Conservation (phyloP, 2,113 vertebrate genomes). For the Alligator mississippiensis region DNA sequence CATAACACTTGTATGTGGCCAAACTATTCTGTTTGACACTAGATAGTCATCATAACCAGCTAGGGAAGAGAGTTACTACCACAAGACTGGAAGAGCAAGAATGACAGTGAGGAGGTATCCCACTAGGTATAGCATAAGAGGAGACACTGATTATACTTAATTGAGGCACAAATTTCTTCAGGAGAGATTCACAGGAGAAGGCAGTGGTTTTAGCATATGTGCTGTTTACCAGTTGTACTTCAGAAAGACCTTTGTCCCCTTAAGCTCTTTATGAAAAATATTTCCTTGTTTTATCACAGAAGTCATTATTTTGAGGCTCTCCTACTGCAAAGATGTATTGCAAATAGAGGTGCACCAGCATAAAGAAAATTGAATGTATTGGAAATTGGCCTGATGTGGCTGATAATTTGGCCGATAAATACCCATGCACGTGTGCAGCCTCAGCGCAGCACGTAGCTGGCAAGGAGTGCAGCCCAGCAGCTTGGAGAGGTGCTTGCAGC, state of each 20-base stretch:
- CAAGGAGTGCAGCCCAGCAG: too few relatives aligned
- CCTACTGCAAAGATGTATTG: too few relatives aligned
- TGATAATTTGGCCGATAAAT: too few relatives aligned
- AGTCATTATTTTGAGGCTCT: not conserved
- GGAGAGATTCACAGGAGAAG: not conserved
- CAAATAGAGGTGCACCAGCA: too few relatives aligned
- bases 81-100: not conserved
- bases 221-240: not conserved
- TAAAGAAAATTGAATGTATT: too few relatives aligned
- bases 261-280: not conserved
- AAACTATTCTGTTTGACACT: not conserved
- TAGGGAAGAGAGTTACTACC: not conserved
- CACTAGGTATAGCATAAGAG: not conserved
- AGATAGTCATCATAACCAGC: not conserved
- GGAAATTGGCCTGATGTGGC: too few relatives aligned
- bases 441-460: too few relatives aligned
- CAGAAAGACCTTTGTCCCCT: not conserved
- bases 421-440: too few relatives aligned
- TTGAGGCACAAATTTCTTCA: not conserved
- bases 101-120: not conserved
- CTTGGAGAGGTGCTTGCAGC: too few relatives aligned
- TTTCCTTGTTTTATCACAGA: not conserved
- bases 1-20: not conserved
- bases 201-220: not conserved
- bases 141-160: not conserved